Base-by-base conservation (phyloP, 2,113 vertebrate genomes). In the Seriola quinqueradiata region DNA sequence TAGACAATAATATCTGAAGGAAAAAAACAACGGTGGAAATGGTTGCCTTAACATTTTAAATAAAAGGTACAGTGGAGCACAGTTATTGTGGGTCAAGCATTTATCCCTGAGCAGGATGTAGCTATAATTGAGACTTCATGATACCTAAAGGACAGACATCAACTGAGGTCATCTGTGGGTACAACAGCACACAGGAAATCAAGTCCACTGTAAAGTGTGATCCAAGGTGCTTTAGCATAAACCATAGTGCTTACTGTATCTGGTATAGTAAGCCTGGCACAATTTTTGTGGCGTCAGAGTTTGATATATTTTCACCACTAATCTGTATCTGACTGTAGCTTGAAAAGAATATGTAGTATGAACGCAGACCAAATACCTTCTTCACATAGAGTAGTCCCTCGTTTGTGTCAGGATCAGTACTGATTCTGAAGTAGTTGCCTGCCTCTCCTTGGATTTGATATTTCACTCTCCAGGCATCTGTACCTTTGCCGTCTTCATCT, bases 351-450 rank as follows among this genome's bases (percentile, higher is more conserved):
- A 14, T 32, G 21, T 52, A 28, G 12, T 16, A 25, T 57, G 23
- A 61, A 11, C 0, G 75, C 8, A 52, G 21, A 28, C 10, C 46
- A 71, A 55, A 52, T 88, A 95, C 92, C 89, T 94, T 93, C 40
- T 82, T 8, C 17, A 93, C 86, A 55, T 58, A 82, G 23, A 95
- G 64, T 13, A 94, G 46, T 59, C 94, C 94, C 0, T 95, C 89
- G 8, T 95, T 95, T 25, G 93, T 93, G n/a, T 82, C 28, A 5
- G 72, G 79, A 40, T 94, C 91, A 8, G 90, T 93, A 4, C 21
- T 61, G 36, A 95, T 90, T 21, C 13, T 77, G 63, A 94, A 95
- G 80, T 87, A 65, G 0, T 84, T 73, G 9, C 69, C 36, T 57
- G 71, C 23, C 40, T 95, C 91, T 79, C 89, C 92, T 0, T 86